phyloP scores from a whole-genome alignment of 2,113 vertebrate genomes.

The Daubentonia madagascariensis region DNA sequence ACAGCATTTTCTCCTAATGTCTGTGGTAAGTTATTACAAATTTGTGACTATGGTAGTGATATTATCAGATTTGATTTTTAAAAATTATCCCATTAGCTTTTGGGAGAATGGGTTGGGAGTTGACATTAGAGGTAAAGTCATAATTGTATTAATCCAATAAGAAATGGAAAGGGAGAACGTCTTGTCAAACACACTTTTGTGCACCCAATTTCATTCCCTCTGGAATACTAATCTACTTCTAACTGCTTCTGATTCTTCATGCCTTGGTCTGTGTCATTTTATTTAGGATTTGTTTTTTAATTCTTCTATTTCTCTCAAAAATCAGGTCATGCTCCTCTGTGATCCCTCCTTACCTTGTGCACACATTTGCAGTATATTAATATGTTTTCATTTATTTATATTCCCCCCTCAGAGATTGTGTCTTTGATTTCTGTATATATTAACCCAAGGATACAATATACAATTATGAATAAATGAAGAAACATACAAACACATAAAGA shows the following conservation, averaged over 20 bases:
- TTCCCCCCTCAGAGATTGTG: neutral
- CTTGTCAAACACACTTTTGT: neutral
- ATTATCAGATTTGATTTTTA: constrained; percentile 25
- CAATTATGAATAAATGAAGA: neutral
- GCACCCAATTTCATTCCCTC: neutral
- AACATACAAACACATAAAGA: neutral
- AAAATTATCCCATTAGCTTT: constrained; percentile 42
- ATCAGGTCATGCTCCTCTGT: neutral
- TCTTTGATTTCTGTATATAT: neutral
- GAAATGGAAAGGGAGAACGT: neutral
- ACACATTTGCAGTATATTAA: neutral
- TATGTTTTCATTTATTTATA: neutral
- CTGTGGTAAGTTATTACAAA: neutral
- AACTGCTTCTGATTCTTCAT: constrained; percentile 2
- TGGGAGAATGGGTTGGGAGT: neutral
- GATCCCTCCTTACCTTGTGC: neutral
- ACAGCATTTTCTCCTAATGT: neutral
- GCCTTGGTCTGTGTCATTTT: neutral
- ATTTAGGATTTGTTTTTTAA: neutral
- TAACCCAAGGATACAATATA: neutral
- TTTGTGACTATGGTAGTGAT: constrained; percentile 1
- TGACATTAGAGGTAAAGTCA: neutral
- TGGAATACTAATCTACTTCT: neutral
- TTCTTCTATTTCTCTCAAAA: neutral
- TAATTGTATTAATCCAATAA: constrained; percentile 5